Conservation (phyloP, 1,140 invertebrate species). For the Lepidotrigona ventralis region DNA sequence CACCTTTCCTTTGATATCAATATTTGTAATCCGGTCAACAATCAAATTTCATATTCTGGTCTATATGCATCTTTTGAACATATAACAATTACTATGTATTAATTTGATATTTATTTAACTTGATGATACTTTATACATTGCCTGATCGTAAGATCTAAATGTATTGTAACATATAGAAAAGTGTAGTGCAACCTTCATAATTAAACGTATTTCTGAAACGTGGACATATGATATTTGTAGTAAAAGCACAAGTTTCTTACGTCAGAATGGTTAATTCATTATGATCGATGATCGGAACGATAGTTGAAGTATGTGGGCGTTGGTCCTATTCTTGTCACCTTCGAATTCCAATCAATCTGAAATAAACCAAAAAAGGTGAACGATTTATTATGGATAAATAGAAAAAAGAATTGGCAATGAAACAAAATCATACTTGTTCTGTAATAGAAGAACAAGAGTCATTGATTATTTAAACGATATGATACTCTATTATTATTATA, state of each 20-base stretch:
- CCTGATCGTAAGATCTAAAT: not conserved
- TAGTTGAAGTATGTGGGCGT: slow-evolving; percentile 62
- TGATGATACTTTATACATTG: not conserved
- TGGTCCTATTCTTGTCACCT: slow-evolving; percentile 58
- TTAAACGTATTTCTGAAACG: not conserved
- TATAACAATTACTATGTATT: not conserved
- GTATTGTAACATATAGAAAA: not conserved
- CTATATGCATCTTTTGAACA: not conserved
- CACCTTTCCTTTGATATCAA: slow-evolving; percentile 5
- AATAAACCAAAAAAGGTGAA: slow-evolving; percentile 31
- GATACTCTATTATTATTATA: not conserved
- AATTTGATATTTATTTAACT: not conserved
- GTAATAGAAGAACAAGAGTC: not conserved
- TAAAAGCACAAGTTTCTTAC: slow-evolving; percentile 22
- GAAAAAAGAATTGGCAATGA: slow-evolving; percentile 8
- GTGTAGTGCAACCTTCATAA: not conserved
- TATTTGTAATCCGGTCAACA: not conserved
- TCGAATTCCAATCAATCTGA: slow-evolving; percentile 54
- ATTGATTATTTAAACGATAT: not conserved
- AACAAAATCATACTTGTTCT: not conserved
- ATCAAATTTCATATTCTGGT: slow-evolving; percentile 1
- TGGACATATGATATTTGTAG: not conserved
- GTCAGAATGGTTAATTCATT: slow-evolving; percentile 57
- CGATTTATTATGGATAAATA: not conserved
- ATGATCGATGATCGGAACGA: slow-evolving; percentile 56